Evolutionary conservation across 2,113 vertebrate species (phyloP).

Genomic region (Apeltes quadracus): DNA sequence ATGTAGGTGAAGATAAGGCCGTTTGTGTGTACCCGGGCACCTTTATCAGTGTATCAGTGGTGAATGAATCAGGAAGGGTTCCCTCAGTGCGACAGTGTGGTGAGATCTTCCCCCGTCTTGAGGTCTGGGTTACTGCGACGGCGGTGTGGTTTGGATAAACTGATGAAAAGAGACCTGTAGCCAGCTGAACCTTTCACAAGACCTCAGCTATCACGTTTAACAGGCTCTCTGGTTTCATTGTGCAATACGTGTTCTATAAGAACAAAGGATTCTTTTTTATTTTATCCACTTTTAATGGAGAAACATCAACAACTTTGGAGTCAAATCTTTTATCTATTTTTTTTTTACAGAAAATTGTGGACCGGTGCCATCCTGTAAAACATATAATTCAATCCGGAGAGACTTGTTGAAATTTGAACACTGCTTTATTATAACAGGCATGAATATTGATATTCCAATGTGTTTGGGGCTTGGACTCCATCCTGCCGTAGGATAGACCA

Average conservation of each 20-base stretch:
- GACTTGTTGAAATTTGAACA: no score
- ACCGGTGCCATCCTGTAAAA: conserved; percentile 18
- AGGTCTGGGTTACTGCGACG: conserved; percentile 37
- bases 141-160: conserved; percentile 26
- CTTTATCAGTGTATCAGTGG: conserved; percentile 41
- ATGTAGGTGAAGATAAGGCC: conserved; percentile 12
- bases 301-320: neutral
- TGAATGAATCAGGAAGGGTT: conserved; percentile 42
- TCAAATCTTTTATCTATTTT: neutral
- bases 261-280: neutral
- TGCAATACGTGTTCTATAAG: no score
- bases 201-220: conserved; percentile 23
- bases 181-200: conserved; percentile 35
- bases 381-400: no score
- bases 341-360: conserved; percentile 12
- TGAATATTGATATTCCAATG: no score
- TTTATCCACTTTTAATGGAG: neutral
- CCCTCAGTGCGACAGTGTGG: conserved; percentile 38
- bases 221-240: conserved; percentile 1
- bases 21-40: conserved; percentile 10
- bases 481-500: no score
- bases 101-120: conserved; percentile 29
- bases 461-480: no score
- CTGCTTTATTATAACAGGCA: no score
- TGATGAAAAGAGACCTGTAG: conserved; percentile 42